Base-by-base conservation (phyloP, 2,888 invertebrate genomes). In the Ptycholaimellus sp. region DNA sequence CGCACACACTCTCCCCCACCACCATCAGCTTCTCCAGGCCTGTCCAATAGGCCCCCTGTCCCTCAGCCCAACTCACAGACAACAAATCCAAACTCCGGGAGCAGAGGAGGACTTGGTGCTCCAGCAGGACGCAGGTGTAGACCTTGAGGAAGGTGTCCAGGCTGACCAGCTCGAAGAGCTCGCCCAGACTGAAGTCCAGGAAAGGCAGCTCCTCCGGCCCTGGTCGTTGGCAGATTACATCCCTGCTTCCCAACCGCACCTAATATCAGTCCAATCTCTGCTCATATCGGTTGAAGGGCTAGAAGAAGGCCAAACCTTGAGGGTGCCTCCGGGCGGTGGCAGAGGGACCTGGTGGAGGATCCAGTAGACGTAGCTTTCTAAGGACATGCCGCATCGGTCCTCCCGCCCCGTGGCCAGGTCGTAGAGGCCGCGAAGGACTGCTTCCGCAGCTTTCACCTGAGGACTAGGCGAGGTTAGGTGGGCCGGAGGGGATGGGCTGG, bases 1-100 rank as follows among this genome's bases (percentile, higher is more conserved):
- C 70, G 3, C 76, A 77, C 48, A 90, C 71, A 51, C 83, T 77
- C 63, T 96, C 96, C 4, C 90, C 80, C 14, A 96, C 83, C 44
- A 87, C 68, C 85, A 93, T 93, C 50, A 96, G 64, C 57, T 77
- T 76, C 64, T 85, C 80, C 63, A 79, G 80, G 66, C 87, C 90
- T 75, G 67, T 37, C 65, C 48, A 59, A n/a, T 36, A 13, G 18
- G 13, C 11, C 16, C 18, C 19, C 18, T 23, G 6, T 23, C 13
- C 6, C 25, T 23, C 25, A 23, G 25, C 25, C 6, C 6, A 23
- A 32, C 25, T 14, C 5, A 19, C 33, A 30, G 29, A 31, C 21
- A 39, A 28, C 35, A 14, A 33, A 33, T 30, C 53, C 56, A 61
- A 82, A 82, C 80, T 63, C 73, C n/a, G 73, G 42, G 90, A 90